Evolutionary conservation across 2,113 vertebrate species (phyloP).

Genomic region (Tapirus terrestris): DNA sequence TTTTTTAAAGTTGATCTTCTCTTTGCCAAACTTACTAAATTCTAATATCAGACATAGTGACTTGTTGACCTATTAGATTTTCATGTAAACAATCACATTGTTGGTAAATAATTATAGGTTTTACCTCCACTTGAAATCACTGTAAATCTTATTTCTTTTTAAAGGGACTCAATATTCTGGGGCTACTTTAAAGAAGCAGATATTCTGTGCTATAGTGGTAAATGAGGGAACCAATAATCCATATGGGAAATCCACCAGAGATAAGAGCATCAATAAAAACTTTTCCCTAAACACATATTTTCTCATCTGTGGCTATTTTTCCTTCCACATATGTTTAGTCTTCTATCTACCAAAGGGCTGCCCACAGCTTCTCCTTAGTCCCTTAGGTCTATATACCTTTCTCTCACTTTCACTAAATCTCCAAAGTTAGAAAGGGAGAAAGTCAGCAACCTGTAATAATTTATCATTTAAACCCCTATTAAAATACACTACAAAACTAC

Average conservation of each 20-base stretch:
- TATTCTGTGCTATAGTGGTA: background rate
- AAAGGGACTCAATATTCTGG: background rate
- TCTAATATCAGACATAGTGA: background rate
- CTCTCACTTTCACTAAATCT: background rate
- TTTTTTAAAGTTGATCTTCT: background rate
- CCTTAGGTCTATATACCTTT: background rate
- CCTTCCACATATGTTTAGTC: background rate
- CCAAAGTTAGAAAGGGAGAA: background rate
- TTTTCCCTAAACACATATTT: background rate
- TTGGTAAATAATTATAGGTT: background rate
- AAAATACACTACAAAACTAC: background rate
- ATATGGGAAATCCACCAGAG: background rate
- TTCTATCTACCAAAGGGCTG: background rate
- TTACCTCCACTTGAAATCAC: background rate
- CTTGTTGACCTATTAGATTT: background rate
- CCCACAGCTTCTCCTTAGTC: background rate
- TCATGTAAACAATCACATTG: background rate
- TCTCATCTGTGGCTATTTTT: background rate
- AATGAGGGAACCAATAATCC: background rate
- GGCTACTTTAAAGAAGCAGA: background rate
- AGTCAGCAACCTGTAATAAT: background rate
- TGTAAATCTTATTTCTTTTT: background rate
- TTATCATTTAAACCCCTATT: background rate
- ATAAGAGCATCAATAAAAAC: background rate
- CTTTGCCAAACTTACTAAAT: background rate